Evolutionary conservation across 2,797 vertebrate species (phyloP).

Genomic region (Dicrostonyx torquatus): DNA sequence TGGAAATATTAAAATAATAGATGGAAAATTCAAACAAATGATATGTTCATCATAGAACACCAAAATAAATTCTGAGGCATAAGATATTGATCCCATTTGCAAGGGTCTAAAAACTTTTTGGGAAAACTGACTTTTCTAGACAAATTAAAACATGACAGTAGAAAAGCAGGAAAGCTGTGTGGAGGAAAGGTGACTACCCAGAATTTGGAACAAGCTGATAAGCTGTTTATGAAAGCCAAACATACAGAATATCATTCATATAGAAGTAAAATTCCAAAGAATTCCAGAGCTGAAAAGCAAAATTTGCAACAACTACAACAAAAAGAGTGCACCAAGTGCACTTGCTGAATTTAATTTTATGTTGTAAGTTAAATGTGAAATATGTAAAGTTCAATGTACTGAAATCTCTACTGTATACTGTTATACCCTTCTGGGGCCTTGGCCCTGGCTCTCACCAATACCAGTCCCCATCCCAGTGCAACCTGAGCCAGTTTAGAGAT

Average conservation of each 20-base stretch:
- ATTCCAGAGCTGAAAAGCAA: not conserved
- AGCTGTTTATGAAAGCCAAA: not conserved
- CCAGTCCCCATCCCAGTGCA: not conserved
- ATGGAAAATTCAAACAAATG: not conserved
- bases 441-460: not conserved
- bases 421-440: not conserved
- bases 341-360: not conserved
- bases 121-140: not conserved
- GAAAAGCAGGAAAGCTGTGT: not conserved
- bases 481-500: not conserved
- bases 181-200: not conserved
- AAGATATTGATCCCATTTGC: not conserved
- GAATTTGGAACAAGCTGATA: not conserved
- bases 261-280: not conserved
- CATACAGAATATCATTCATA: not conserved
- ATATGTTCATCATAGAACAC: not conserved
- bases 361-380: slow-evolving; percentile 8
- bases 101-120: not conserved
- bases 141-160: not conserved
- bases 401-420: not conserved
- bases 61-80: not conserved
- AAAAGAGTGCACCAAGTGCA: not conserved
- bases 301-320: not conserved
- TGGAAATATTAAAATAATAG: slow-evolving; percentile 2
- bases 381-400: not conserved